phyloP scores from a whole-genome alignment of 1,140 invertebrate species.

The Hypsibius dujardini region DNA sequence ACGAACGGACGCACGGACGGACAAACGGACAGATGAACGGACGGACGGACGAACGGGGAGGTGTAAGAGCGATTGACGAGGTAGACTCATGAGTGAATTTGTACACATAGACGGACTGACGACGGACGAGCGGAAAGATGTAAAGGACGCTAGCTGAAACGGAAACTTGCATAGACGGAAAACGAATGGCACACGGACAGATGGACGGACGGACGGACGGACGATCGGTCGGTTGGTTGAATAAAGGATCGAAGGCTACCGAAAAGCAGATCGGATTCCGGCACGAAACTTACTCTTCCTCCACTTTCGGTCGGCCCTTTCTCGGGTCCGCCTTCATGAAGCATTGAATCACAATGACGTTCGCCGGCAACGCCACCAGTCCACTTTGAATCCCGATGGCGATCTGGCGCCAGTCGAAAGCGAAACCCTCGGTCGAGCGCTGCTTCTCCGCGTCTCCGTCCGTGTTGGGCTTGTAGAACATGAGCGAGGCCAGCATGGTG shows the following conservation, averaged over 20 bases:
- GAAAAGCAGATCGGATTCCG: background rate
- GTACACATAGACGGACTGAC: too few relatives aligned
- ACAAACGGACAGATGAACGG: too few relatives aligned
- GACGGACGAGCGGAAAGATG: too few relatives aligned
- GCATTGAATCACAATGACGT: slow-evolving; percentile 27
- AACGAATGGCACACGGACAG: background rate
- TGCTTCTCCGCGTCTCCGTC: slow-evolving; percentile 26
- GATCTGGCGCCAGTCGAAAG: slow-evolving; percentile 24
- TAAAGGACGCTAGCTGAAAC: too few relatives aligned
- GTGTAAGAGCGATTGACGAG: too few relatives aligned
- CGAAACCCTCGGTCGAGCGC: slow-evolving; percentile 25
- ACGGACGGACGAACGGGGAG: too few relatives aligned
- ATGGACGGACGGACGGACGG: background rate
- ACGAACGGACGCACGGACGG: too few relatives aligned
- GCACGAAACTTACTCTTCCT: background rate
- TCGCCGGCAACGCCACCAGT: slow-evolving; percentile 28
- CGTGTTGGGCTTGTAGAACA: slow-evolving; percentile 32
- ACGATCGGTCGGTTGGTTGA: background rate
- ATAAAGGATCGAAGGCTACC: background rate
- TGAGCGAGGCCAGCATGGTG: slow-evolving; percentile 29
- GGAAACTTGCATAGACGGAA: background rate
- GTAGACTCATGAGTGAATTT: too few relatives aligned
- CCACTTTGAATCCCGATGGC: slow-evolving; percentile 28
- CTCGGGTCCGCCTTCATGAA: slow-evolving; percentile 27
- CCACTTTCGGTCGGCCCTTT: background rate